A percentile compares a stretch with the other conserved stretches of the same genome.
Conservation (phyloP, 53 echinoderm and acorn worm genomes). For the Apostichopus leukothele region DNA sequence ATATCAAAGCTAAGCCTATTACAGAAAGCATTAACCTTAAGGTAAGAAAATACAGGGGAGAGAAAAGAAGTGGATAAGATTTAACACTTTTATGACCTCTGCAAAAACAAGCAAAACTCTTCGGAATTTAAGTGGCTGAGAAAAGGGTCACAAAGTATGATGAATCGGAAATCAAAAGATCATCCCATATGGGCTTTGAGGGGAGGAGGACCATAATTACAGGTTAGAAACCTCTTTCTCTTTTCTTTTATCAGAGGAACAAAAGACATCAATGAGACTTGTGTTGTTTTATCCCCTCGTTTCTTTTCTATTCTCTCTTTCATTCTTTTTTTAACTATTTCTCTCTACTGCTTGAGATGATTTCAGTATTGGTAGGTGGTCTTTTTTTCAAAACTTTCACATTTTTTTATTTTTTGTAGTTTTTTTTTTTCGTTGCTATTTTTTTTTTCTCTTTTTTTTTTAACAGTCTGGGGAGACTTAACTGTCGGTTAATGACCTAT, state of each 20-base stretch:
- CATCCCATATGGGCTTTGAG: constrained; percentile 29
- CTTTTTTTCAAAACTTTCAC: not conserved
- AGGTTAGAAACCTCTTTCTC: constrained; percentile 17
- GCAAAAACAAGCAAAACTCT: constrained; percentile 24
- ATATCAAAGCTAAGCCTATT: constrained; percentile 36
- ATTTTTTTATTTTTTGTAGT: constrained; percentile 6
- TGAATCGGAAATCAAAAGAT: constrained; percentile 25
- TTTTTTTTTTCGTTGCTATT: not conserved
- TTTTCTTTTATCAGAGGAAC: not conserved
- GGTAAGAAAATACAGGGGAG: not conserved
- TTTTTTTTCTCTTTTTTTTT: not conserved
- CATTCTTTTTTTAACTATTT: not conserved
- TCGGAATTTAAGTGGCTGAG: constrained; percentile 23
- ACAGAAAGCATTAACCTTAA: constrained; percentile 36
- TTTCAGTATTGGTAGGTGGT: constrained; percentile 32
- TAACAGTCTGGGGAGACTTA: constrained; percentile 13
- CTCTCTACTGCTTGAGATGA: constrained; percentile 15
- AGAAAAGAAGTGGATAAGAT: constrained; percentile 15
- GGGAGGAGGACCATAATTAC: constrained; percentile 38
- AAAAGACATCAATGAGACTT: constrained; percentile 2
- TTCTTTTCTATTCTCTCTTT: not conserved
- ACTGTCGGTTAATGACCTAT: constrained; percentile 45
- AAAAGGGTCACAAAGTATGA: constrained; percentile 44
- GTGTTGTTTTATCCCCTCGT: not conserved
- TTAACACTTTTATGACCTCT: constrained; percentile 41